Percentiles rank a stretch among this genome's conserved stretches.
These are phyloP conservation scores for Rotaria sp. DNA, from an alignment of 2,888 invertebrate genomes.

Conservation along the genomic window DNA sequence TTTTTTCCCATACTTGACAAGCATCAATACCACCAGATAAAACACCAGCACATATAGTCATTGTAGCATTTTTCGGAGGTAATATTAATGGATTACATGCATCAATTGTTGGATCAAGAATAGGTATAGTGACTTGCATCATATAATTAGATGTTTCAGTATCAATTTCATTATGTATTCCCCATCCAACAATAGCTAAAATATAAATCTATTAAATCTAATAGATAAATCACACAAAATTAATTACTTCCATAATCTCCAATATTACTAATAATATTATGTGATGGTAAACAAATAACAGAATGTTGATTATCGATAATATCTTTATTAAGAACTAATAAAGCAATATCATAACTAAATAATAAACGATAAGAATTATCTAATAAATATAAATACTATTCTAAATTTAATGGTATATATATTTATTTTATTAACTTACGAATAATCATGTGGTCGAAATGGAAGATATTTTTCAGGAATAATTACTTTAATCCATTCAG, in stretches of 20 bases:
- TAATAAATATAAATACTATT: neutral
- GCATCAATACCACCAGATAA: neutral
- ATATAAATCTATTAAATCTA: neutral
- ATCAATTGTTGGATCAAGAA: neutral
- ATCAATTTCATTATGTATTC: neutral
- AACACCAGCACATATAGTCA: neutral
- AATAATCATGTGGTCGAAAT: neutral
- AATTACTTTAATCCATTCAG: neutral
- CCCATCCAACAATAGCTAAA: neutral
- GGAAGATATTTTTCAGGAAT: neutral
- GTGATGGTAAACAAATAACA: neutral
- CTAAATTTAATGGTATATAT: neutral
- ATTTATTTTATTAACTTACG: neutral
- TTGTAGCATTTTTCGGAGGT: neutral
- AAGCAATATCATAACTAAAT: neutral
- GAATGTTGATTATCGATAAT: neutral
- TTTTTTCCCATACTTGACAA: neutral
- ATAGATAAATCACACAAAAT: neutral
- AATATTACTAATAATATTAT: neutral
- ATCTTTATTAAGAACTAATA: neutral
- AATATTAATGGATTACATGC: neutral
- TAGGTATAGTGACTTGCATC: neutral
- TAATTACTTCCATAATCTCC: neutral
- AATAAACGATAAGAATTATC: too few relatives aligned
- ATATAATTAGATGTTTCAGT: neutral